Evolutionary conservation across 2,888 invertebrate genomes (phyloP).

Genomic region (Panorpa germanica): DNA sequence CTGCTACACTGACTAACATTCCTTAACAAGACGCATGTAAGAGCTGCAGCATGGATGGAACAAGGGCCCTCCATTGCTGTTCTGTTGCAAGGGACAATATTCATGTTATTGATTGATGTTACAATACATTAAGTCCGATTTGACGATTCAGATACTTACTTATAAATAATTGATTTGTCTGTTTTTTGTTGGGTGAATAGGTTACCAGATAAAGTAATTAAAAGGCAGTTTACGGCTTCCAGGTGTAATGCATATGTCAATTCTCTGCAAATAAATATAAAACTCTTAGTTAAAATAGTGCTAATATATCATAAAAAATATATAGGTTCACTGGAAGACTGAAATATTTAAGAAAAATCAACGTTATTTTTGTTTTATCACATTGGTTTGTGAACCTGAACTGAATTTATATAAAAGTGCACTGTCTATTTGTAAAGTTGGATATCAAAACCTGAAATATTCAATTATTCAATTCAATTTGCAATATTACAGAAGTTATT

Average conservation of each 20-base stretch:
- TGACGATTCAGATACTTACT: slow-evolving; percentile 20
- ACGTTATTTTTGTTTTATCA: slow-evolving; percentile 5
- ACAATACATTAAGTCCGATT: no score
- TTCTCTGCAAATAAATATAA: slow-evolving; percentile 32
- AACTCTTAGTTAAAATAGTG: no score
- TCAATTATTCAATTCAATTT: no score
- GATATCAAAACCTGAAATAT: no score
- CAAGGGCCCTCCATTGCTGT: slow-evolving; percentile 48
- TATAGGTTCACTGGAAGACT: slow-evolving; percentile 4
- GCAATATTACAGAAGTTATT: no score
- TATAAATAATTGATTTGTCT: slow-evolving; percentile 52
- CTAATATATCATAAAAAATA: background rate
- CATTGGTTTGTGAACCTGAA: background rate
- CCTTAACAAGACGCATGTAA: slow-evolving; percentile 62
- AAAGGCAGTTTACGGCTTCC: slow-evolving; percentile 71
- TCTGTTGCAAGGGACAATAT: slow-evolving; percentile 20
- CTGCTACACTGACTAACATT: slow-evolving; percentile 46
- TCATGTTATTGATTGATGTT: no score
- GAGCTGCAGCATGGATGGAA: slow-evolving; percentile 53
- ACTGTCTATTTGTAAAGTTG: no score
- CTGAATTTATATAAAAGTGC: no score
- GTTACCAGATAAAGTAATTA: slow-evolving; percentile 79
- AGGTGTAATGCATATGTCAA: slow-evolving; percentile 71
- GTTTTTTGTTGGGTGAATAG: slow-evolving; percentile 53
- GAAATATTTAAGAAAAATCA: background rate